A percentile compares a stretch with the other conserved stretches of the same genome.
Evolutionary conservation across 2,888 invertebrate genomes (phyloP).

Genomic region (Myopa tessellatipennis): DNA sequence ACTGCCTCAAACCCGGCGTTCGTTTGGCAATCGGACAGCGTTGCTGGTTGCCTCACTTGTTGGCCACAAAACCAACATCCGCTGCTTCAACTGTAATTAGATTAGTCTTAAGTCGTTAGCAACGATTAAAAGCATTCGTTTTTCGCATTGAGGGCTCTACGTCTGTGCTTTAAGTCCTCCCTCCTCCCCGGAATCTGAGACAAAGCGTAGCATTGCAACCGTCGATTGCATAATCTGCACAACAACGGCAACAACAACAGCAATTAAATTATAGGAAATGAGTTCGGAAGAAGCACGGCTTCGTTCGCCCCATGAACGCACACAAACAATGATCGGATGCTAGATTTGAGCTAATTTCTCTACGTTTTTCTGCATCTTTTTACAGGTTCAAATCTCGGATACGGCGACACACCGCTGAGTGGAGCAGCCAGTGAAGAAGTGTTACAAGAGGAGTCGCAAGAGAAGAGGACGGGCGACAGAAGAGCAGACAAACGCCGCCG

Average conservation of each 20-base stretch:
- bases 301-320: not conserved
- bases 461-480: not conserved
- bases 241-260: not conserved
- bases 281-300: not conserved
- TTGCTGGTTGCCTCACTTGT: too few relatives aligned
- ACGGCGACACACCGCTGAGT: not conserved
- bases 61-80: not conserved
- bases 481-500: not conserved
- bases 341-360: not conserved
- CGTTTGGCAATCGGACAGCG: too few relatives aligned
- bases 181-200: too few relatives aligned
- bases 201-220: too few relatives aligned
- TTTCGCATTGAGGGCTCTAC: too few relatives aligned
- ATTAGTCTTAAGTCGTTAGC: too few relatives aligned
- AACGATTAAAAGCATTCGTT: too few relatives aligned
- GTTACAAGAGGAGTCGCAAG: not conserved
- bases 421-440: not conserved
- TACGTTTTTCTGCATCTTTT: conserved; percentile 2
- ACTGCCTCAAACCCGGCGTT: too few relatives aligned
- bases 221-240: too few relatives aligned
- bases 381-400: not conserved
- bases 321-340: not conserved
- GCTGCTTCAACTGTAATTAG: not conserved
- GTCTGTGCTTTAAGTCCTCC: too few relatives aligned
- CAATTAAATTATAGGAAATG: not conserved